Percentiles rank a stretch among this genome's conserved stretches.
phyloP scores from a whole-genome alignment of 1,140 invertebrate species.

The Dendrolimus kikuchii region DNA sequence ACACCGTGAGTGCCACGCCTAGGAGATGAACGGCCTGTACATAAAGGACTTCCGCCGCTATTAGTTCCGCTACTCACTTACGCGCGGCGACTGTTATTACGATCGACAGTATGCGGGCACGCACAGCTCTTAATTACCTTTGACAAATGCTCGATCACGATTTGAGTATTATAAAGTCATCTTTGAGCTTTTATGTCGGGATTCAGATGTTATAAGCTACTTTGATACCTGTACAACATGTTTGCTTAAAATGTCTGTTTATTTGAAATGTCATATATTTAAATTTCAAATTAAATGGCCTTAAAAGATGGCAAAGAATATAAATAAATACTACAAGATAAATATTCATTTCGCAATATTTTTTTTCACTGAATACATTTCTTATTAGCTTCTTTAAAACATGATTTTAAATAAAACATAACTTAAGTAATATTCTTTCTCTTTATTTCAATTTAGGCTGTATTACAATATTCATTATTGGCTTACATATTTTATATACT shows the following conservation, averaged over 20 bases:
- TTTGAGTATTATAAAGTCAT: slow-evolving; percentile 12
- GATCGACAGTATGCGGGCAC: background rate
- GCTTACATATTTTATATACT: too few species aligned
- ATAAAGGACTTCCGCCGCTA: slow-evolving; percentile 51
- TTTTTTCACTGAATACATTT: too few species aligned
- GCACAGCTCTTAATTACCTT: slow-evolving; percentile 3
- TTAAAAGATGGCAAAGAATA: too few species aligned
- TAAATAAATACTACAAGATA: too few species aligned
- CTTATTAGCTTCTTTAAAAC: too few species aligned
- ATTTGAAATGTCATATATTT: background rate
- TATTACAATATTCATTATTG: too few species aligned
- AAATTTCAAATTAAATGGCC: too few species aligned
- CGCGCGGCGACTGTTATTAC: slow-evolving; percentile 8
- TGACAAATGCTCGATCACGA: slow-evolving; percentile 5
- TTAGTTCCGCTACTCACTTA: slow-evolving; percentile 35
- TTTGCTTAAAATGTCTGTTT: background rate
- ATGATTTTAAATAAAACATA: too few species aligned
- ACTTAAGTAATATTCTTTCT: too few species aligned
- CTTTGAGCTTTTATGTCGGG: slow-evolving; percentile 4
- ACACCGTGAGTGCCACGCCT: background rate
- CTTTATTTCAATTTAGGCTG: too few species aligned
- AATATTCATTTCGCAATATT: too few species aligned
- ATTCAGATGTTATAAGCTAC: too few species aligned
- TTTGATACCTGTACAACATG: slow-evolving; percentile 3
- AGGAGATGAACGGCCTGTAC: slow-evolving; percentile 15